A percentile compares a stretch with the other conserved stretches of the same genome.
These are phyloP conservation scores for Dolichoris vasculosae DNA, from an alignment of 1,140 invertebrate species.

Conservation along the genomic window DNA sequence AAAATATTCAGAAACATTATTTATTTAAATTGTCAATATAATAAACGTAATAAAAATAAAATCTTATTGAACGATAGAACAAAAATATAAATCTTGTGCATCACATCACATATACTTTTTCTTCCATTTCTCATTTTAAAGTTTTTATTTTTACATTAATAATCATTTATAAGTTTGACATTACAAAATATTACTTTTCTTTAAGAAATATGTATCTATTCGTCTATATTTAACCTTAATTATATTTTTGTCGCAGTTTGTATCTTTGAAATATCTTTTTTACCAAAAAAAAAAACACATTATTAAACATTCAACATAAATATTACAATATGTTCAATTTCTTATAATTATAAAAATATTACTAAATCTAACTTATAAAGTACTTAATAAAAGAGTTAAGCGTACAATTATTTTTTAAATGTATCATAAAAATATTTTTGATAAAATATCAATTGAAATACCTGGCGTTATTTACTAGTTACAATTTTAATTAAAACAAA, in stretches of 20 bases:
- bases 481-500: background rate
- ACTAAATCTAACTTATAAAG: background rate
- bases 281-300: background rate
- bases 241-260: background rate
- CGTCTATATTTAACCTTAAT: slow-evolving; percentile 25
- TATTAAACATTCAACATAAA: background rate
- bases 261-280: slow-evolving; percentile 2
- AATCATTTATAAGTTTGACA: slow-evolving; percentile 30
- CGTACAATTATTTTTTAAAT: background rate
- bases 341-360: background rate
- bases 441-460: background rate
- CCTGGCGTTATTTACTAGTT: background rate
- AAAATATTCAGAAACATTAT: background rate
- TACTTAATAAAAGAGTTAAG: background rate
- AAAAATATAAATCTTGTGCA: slow-evolving; percentile 2
- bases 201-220: slow-evolving; percentile 35
- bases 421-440: too few species aligned
- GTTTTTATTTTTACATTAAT: slow-evolving; percentile 31
- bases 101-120: background rate
- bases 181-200: slow-evolving; percentile 39
- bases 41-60: background rate
- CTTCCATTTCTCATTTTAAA: background rate
- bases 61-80: background rate
- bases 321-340: background rate
- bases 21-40: background rate